A percentile compares a stretch with the other conserved stretches of the same genome.
Conservation (phyloP, 2,113 vertebrate genomes). For the Ptilorrhoa leucosticta region DNA sequence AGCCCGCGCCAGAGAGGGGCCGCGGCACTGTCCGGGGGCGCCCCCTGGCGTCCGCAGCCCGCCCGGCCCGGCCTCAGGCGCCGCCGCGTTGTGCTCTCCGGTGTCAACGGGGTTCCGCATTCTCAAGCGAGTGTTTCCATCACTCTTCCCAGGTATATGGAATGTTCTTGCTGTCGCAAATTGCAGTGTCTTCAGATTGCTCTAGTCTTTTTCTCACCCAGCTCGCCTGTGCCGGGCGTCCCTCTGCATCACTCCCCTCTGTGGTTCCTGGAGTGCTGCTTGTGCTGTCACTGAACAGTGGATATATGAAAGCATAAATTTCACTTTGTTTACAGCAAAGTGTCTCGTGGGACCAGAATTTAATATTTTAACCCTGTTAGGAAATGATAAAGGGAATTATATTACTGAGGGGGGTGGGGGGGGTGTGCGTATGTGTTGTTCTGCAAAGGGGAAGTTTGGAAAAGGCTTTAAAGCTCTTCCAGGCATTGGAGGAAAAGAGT, state of each 20-base stretch:
- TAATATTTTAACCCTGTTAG: background rate
- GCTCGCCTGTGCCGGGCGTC: background rate
- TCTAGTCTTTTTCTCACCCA: accelerated
- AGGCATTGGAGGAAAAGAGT: background rate
- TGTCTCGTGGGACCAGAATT: background rate
- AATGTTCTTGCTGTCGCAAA: background rate
- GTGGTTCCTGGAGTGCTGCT: accelerated
- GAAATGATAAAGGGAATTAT: background rate
- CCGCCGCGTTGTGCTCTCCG: accelerated
- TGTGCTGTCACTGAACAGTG: background rate
- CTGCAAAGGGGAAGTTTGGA: background rate
- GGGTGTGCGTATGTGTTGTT: background rate
- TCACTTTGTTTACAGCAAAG: background rate
- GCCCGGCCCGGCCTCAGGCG: no score
- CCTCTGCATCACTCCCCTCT: background rate
- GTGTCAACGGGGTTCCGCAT: accelerated
- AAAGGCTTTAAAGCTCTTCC: background rate
- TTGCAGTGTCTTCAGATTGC: background rate
- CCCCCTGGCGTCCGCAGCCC: background rate
- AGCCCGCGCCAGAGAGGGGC: accelerated
- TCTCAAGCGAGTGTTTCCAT: accelerated
- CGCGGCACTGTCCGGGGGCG: background rate
- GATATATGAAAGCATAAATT: background rate
- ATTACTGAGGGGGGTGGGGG: accelerated
- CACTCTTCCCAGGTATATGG: accelerated